Percentiles rank a stretch among this genome's conserved stretches.
Evolutionary conservation across 1,140 invertebrate genomes (phyloP).

Genomic region (Apocrypta bakeri): DNA sequence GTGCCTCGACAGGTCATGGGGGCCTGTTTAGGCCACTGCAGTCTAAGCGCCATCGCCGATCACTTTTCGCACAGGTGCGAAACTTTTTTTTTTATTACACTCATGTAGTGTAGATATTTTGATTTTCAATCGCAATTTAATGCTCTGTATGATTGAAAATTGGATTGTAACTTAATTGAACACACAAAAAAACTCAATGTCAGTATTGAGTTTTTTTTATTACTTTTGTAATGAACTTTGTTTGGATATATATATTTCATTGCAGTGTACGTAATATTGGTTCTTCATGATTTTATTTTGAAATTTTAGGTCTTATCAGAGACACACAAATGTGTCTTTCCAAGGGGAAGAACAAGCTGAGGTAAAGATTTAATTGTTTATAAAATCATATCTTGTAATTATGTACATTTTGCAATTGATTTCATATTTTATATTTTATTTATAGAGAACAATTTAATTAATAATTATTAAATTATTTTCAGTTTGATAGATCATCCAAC

Average conservation of each 20-base stretch:
- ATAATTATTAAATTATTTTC: background rate
- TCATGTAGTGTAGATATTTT: background rate
- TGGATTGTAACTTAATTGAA: no score
- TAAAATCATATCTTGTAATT: constrained; percentile 7
- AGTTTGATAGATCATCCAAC: constrained; percentile 53
- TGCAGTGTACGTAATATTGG: no score
- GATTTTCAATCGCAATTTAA: no score
- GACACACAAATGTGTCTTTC: constrained; percentile 63
- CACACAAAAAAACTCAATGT: no score
- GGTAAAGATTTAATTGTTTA: constrained; percentile 54
- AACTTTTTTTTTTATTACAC: background rate
- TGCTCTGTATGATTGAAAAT: no score
- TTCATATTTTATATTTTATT: background rate
- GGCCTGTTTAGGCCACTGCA: constrained; percentile 73
- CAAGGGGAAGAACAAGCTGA: constrained; percentile 67
- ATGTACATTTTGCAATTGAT: background rate
- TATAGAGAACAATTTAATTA: background rate
- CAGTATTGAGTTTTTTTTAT: no score
- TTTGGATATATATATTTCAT: no score
- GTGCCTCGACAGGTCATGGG: constrained; percentile 71
- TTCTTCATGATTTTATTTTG: constrained; percentile 24
- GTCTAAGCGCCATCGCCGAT: constrained; percentile 66
- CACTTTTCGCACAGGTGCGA: constrained; percentile 65
- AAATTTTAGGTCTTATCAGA: constrained; percentile 61
- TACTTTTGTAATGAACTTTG: no score